Percentiles rank a stretch among this genome's conserved stretches.
Evolutionary conservation across 2,888 invertebrate species (phyloP).

Genomic region (Bombylius discolor): DNA sequence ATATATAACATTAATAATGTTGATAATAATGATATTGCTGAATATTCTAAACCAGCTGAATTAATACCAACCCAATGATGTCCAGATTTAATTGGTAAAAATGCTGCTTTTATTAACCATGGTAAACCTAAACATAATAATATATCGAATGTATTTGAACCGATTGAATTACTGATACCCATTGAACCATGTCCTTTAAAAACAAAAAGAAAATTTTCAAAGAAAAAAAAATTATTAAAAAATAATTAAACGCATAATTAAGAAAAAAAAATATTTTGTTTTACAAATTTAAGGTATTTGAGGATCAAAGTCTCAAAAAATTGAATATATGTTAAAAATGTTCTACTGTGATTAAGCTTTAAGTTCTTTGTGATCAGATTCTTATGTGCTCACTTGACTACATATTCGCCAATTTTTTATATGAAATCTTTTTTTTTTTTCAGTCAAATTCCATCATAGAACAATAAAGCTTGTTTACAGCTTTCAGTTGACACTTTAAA

Average conservation of each 20-base stretch:
- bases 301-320: no score
- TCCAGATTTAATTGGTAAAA: conserved; percentile 65
- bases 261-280: not conserved
- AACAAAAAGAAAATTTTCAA: not conserved
- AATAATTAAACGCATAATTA: not conserved
- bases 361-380: no score
- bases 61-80: conserved; percentile 76
- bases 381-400: no score
- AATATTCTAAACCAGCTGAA: conserved; percentile 82
- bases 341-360: no score
- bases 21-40: conserved; percentile 75
- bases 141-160: conserved; percentile 83
- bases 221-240: not conserved
- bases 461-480: no score
- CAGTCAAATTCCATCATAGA: no score
- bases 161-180: conserved; percentile 85
- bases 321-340: no score
- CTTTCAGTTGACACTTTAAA: no score
- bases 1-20: conserved; percentile 73
- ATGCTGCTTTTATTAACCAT: conserved; percentile 78
- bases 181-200: conserved; percentile 70
- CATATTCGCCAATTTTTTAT: no score
- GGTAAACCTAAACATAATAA: conserved; percentile 75
- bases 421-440: no score
- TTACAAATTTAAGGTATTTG: not conserved